These are phyloP conservation scores for Coenonympha arcania DNA, from an alignment of 2,888 invertebrate genomes.

Conservation along the genomic window DNA sequence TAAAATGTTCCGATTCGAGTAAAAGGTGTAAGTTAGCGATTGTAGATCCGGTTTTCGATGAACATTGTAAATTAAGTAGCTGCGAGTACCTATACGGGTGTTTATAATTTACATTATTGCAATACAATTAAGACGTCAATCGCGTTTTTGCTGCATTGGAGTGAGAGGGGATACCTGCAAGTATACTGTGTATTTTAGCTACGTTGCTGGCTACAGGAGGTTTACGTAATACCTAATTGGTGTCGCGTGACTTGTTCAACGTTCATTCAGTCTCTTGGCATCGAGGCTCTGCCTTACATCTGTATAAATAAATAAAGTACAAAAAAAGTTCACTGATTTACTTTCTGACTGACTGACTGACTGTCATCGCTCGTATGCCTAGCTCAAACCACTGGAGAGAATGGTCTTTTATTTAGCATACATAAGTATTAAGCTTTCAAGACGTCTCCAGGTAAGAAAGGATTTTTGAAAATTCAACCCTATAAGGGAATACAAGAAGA, in stretches of 20 bases:
- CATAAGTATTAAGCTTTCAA: too few relatives aligned
- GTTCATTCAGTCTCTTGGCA: conserved; percentile 60
- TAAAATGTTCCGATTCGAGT: neutral
- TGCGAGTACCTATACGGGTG: conserved; percentile 36
- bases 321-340: too few relatives aligned
- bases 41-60: conserved; percentile 25
- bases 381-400: too few relatives aligned
- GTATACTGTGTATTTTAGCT: too few relatives aligned
- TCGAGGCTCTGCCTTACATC: conserved; percentile 28
- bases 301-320: conserved; percentile 22
- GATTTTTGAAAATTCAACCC: too few relatives aligned
- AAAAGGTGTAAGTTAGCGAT: conserved; percentile 2
- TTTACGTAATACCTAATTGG: conserved; percentile 59
- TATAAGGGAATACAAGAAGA: too few relatives aligned
- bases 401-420: too few relatives aligned
- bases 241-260: conserved; percentile 55
- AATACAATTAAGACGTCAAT: conserved; percentile 63
- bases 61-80: conserved; percentile 34
- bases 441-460: too few relatives aligned
- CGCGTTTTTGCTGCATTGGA: conserved; percentile 59
- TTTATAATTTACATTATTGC: conserved; percentile 57
- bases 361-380: too few relatives aligned
- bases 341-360: too few relatives aligned
- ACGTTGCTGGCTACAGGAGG: conserved; percentile 49
- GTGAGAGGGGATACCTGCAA: conserved; percentile 29